Evolutionary conservation across 1,140 invertebrate genomes (phyloP).

Genomic region (Heliothis subflexa): DNA sequence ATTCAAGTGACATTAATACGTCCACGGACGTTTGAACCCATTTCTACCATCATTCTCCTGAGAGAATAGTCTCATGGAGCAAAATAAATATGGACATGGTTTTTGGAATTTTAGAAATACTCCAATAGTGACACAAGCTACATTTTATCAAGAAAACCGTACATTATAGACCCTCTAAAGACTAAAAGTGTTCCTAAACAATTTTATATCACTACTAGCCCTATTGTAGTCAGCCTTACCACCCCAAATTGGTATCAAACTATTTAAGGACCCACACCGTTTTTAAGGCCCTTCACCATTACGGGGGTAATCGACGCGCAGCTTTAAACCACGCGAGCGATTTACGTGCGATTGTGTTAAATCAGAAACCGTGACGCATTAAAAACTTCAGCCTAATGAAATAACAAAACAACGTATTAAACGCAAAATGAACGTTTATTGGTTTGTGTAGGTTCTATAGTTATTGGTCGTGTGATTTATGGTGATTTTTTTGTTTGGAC

Average conservation of each 20-base stretch:
- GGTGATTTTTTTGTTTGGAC: not conserved
- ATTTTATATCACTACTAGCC: not conserved
- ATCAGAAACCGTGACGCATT: conserved; percentile 53
- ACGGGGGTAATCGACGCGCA: conserved; percentile 52
- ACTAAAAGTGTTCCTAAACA: no score
- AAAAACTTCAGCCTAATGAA: conserved; percentile 49
- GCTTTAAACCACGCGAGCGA: conserved; percentile 48
- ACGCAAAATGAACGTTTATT: conserved; percentile 45
- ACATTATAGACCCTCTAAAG: no score
- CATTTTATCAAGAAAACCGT: no score
- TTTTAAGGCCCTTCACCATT: conserved; percentile 42
- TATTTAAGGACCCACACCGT: conserved; percentile 24
- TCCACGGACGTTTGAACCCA: no score
- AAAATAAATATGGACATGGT: no score
- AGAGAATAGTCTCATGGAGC: no score
- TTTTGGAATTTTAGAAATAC: no score
- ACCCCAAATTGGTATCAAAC: conserved; percentile 21
- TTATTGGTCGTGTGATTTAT: conserved; percentile 38
- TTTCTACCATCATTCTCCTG: no score
- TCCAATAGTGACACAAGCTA: no score
- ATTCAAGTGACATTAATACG: no score
- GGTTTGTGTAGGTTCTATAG: conserved; percentile 26
- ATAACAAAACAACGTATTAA: conserved; percentile 49
- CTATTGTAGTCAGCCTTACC: not conserved
- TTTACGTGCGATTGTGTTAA: conserved; percentile 57